A percentile compares a stretch with the other conserved stretches of the same genome.
Conservation (phyloP, 2,113 vertebrate species). For the Cebidichthys violaceus region DNA sequence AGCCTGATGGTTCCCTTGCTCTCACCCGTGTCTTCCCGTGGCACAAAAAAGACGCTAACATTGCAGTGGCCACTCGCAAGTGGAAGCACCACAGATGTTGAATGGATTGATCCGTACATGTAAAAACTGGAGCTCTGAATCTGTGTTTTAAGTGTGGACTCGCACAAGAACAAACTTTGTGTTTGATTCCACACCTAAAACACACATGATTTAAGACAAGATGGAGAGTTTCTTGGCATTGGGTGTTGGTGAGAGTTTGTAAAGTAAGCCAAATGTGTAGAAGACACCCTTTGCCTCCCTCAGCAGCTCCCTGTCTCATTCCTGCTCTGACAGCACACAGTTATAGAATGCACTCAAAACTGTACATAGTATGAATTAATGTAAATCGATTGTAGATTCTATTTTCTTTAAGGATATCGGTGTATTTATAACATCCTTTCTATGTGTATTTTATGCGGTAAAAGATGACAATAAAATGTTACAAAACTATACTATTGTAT, state of each 20-base stretch:
- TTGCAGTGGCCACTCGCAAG: constrained; percentile 85
- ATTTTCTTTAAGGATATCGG: constrained; percentile 67
- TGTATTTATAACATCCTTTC: constrained; percentile 77
- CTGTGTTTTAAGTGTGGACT: constrained; percentile 15
- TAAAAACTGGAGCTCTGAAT: constrained; percentile 7
- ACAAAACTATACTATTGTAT: background rate
- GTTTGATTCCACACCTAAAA: background rate
- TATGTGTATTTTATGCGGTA: constrained; percentile 47
- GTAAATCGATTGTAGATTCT: constrained; percentile 75
- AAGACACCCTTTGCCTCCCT: constrained; percentile 21
- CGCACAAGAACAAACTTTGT: background rate
- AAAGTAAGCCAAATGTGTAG: background rate
- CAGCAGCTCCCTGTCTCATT: constrained; percentile 32
- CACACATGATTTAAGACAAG: background rate
- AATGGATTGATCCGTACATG: constrained; percentile 9
- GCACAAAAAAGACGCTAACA: constrained; percentile 87
- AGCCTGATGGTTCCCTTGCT: constrained; percentile 75
- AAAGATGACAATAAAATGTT: constrained; percentile 63
- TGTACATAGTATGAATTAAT: constrained; percentile 79
- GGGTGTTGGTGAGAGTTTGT: constrained; percentile 10
- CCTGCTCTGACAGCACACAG: constrained; percentile 63
- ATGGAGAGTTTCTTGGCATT: background rate
- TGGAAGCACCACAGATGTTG: constrained; percentile 90
- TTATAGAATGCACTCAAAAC: constrained; percentile 77
- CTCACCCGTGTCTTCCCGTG: constrained; percentile 87